Evolutionary conservation across 1,140 invertebrate species (phyloP), one percentile per base, ranked within the genome.

Genomic region (Wiebesia pumilae): DNA sequence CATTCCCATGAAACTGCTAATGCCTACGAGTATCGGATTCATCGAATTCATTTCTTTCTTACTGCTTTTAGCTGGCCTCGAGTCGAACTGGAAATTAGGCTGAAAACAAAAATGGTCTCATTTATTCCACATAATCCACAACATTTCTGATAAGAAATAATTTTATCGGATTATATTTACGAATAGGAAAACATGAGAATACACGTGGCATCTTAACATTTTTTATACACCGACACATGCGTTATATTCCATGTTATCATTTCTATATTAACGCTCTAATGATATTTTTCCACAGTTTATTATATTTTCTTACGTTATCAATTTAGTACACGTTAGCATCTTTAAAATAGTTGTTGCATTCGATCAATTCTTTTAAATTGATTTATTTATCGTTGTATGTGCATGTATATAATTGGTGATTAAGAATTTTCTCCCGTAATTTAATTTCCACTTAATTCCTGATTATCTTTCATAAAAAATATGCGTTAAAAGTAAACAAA

Each of bases 1-100:
- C 79, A 84, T 88, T 21, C 85, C 87, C 30, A 88, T 73, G 58
- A 88, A 87, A 67, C 87, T 88, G 65, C 87, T 85, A 12, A 88
- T 67, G 14, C 85, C 87, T 9, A 84, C 62, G 7, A 88, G 65
- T 51, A 88, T 62, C 27, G 85, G 87, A 47, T 87, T 86, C 83
- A 84, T 88, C 27, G 85, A 10, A 62, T 40, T 80, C 3, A 78
- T 83, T 38, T 86, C 78, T 67, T 73, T 86, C 69, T 86, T 83
- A 35, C 24, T 51, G 77, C 33, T 83, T 58, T 81, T 80, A 33
- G 71, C 35, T 19, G 65, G 62, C 40, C 38, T 27, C 38, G 54
- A 80, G 75, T 86, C 54, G 47, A 43, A 80, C 16, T 85, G 65
- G 19, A 71, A 51, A 47, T 88, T 78, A 7, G 83, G 87, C 87